Evolutionary conservation across 2,888 invertebrate species (phyloP).

Genomic region (Pseudococcus jackbeardsleyi): DNA sequence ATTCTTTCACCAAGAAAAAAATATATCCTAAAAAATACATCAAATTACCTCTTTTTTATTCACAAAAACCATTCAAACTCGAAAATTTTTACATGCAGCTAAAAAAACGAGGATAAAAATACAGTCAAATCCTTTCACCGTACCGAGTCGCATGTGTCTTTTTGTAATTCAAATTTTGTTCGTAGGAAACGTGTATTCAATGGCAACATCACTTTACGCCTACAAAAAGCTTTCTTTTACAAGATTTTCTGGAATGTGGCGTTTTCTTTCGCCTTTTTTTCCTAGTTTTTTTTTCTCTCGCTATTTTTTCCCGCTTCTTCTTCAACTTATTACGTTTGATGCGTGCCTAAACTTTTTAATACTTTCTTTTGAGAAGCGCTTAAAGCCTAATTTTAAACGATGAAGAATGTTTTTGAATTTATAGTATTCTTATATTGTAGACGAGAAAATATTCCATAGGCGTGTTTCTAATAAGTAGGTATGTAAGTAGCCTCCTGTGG

Average conservation of each 20-base stretch:
- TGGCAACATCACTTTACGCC: slow-evolving; percentile 25
- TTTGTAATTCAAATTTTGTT: slow-evolving; percentile 33
- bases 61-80: too few relatives aligned
- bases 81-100: not conserved
- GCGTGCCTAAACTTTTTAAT: slow-evolving; percentile 44
- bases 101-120: not conserved
- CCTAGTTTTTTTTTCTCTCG: not conserved
- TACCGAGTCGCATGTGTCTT: slow-evolving; percentile 19
- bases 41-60: too few relatives aligned
- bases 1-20: too few relatives aligned
- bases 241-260: slow-evolving; percentile 37
- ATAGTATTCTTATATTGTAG: not conserved
- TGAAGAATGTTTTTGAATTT: slow-evolving; percentile 41
- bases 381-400: slow-evolving; percentile 31
- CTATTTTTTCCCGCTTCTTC: not conserved
- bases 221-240: slow-evolving; percentile 33
- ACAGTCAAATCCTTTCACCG: not conserved
- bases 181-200: slow-evolving; percentile 7
- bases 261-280: not conserved
- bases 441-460: not conserved
- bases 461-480: slow-evolving; percentile 1
- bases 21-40: too few relatives aligned
- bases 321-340: slow-evolving; percentile 29
- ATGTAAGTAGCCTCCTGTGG: not conserved
- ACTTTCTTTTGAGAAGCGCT: slow-evolving; percentile 1